Conservation (phyloP, 1,140 invertebrate species). For the Chymomyza costata region DNA sequence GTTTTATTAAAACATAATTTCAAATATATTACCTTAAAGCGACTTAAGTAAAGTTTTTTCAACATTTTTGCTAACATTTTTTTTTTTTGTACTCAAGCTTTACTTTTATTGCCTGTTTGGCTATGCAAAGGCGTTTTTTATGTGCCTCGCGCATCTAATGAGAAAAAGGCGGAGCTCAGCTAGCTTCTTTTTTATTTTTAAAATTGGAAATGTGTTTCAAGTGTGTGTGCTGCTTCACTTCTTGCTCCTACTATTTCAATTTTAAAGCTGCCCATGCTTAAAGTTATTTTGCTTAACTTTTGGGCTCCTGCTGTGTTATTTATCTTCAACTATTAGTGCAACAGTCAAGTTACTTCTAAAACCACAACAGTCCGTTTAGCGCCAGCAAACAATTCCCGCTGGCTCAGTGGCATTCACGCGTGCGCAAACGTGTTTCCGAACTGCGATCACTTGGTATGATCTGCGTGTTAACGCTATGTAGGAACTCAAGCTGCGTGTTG, state of each 20-base stretch:
- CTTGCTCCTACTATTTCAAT: constrained; percentile 1
- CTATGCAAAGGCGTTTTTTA: constrained; percentile 5
- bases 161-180: constrained; percentile 53
- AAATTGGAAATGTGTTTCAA: constrained; percentile 19
- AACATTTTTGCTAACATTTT: constrained; percentile 5
- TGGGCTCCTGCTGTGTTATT: constrained; percentile 53
- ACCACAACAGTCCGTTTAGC: constrained; percentile 69
- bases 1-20: constrained; percentile 14
- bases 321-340: constrained; percentile 61
- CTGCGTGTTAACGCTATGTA: constrained; percentile 1
- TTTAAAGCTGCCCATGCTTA: constrained; percentile 13
- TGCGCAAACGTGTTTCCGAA: constrained; percentile 59
- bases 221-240: constrained; percentile 31
- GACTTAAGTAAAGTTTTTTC: constrained; percentile 4
- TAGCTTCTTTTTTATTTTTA: constrained; percentile 16
- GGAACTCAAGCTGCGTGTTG: constrained; percentile 1
- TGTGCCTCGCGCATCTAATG: constrained; percentile 35
- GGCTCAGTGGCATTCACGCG: constrained; percentile 70
- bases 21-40: not conserved
- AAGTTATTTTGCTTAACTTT: too few relatives aligned
- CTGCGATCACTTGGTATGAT: constrained; percentile 7
- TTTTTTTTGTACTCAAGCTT: too few relatives aligned
- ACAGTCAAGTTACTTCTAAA: constrained; percentile 39
- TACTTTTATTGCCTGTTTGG: constrained; percentile 4
- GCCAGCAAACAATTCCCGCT: constrained; percentile 70